Evolutionary conservation across 37 sponge, comb jelly and placozoan genomes (phyloP).

Genomic region (Eunapius fragilis): DNA sequence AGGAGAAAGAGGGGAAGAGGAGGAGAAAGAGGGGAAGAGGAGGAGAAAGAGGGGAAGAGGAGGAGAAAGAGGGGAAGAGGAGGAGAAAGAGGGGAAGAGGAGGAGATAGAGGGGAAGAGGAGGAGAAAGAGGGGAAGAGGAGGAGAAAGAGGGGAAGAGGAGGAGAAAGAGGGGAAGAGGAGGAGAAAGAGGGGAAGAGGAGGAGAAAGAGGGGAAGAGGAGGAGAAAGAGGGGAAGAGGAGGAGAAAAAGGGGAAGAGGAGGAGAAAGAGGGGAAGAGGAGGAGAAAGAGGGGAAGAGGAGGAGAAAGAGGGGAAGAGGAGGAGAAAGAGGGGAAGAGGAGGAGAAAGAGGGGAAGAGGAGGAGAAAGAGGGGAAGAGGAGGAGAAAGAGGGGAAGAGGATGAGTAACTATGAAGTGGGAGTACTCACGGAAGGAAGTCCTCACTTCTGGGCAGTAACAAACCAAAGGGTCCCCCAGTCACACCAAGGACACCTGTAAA

Average conservation of each 20-base stretch:
- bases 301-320: background rate
- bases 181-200: background rate
- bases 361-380: background rate
- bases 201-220: background rate
- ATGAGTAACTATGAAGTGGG: background rate
- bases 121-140: background rate
- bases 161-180: background rate
- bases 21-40: background rate
- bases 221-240: background rate
- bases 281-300: background rate
- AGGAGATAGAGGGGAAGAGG: background rate
- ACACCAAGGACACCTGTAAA: conserved; percentile 74
- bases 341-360: background rate
- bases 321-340: background rate
- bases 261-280: background rate
- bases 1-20: background rate
- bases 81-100: background rate
- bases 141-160: background rate
- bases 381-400: background rate
- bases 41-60: background rate
- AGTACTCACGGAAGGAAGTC: conserved; percentile 36
- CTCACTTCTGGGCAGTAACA: conserved; percentile 69
- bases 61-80: background rate
- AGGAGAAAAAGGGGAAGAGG: background rate
- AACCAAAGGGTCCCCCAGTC: conserved; percentile 74